Evolutionary conservation across 2,888 invertebrate species (phyloP), one percentile per base, ranked within the genome.

Genomic region (Doris montereyensis): DNA sequence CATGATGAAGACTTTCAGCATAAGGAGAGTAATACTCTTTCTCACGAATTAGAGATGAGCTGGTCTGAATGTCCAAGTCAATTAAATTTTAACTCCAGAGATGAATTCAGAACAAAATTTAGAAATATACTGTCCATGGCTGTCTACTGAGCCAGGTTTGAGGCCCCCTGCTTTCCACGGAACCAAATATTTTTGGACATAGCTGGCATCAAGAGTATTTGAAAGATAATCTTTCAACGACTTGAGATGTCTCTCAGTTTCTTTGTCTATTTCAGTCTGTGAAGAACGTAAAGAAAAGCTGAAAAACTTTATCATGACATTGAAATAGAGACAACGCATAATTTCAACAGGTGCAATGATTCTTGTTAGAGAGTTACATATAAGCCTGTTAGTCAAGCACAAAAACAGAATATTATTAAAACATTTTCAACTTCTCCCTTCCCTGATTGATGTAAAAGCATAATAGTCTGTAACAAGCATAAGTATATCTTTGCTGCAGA

Each of bases 1-100:
- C 84, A 77, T 90, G 90, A 79, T 90, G 90, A 2, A 89, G 67
- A 10, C 87, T 81, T 74, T 90, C 90, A 32, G 85, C 84, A 58
- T 86, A 87, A 26, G 82, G 82, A 4, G 84, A 84, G 81, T 87
- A 88, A 80, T 87, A 89, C 62, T 87, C 88, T 1, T 80, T 79
- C 34, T 71, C 78, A 57, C 83, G 81, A 4, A 88, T 87, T 35
- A 82, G 41, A 3, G 76, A 75, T 17, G 85, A 81, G 30, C 52
- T 76, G 5, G 41, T 57, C 26, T 30, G 52, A 17, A 82, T 35
- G 1, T 84, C 89, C 13, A 77, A 41, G 3, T 84, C 73, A 28
- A 89, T 87, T 87, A 82, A 2, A 60, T 30, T 21, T 81, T 75
- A 13, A 88, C 82, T 34, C 86, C 85, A 0, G 62, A 35, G 0